A percentile compares a stretch with the other conserved stretches of the same genome.
phyloP scores from a whole-genome alignment of 1,140 invertebrate species.

The Drosophila kohkoa region DNA sequence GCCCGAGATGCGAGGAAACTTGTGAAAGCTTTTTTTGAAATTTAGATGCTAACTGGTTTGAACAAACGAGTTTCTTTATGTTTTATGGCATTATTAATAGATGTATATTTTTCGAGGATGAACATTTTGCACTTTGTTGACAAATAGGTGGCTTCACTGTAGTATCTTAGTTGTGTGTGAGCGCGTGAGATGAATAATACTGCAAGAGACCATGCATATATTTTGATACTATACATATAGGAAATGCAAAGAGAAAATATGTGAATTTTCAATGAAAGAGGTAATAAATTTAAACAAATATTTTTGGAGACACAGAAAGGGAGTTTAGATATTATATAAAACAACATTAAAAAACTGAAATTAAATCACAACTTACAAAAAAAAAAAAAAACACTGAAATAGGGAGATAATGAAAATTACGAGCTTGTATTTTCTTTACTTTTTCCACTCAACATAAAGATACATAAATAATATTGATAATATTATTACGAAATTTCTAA shows the following conservation, averaged over 20 bases:
- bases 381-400: background rate
- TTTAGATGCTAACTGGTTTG: conserved; percentile 51
- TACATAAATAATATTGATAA: too few species aligned
- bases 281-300: background rate
- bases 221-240: background rate
- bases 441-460: background rate
- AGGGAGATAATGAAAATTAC: background rate
- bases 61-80: conserved; percentile 47
- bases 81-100: conserved; percentile 43
- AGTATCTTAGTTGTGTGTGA: background rate
- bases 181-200: background rate
- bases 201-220: background rate
- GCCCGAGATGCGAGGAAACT: conserved; percentile 40
- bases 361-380: background rate
- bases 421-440: background rate
- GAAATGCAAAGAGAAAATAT: background rate
- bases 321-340: background rate
- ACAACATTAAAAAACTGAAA: background rate
- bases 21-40: conserved; percentile 49
- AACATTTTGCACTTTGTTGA: conserved; percentile 7
- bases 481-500: too few species aligned
- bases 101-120: conserved; percentile 19
- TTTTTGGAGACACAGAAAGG: background rate
- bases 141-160: conserved; percentile 2
- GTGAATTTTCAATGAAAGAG: background rate